These are phyloP conservation scores for Parazoanthus darwini DNA, from an alignment of 92 coral and sea anemone species.

Conservation along the genomic window DNA sequence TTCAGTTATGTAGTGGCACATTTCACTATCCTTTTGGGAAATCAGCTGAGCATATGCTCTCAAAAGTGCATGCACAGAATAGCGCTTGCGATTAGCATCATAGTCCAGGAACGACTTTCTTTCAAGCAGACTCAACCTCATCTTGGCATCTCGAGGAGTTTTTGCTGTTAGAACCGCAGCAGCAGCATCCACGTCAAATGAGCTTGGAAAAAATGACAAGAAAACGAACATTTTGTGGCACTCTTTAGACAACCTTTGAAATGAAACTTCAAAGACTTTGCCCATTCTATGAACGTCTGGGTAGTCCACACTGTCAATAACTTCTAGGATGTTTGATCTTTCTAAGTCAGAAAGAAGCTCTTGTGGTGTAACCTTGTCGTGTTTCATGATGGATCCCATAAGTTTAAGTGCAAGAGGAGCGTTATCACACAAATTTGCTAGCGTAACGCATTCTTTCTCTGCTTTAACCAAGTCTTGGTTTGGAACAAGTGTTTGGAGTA, in stretches of 20 bases:
- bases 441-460: background rate
- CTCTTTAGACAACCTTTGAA: constrained; percentile 6
- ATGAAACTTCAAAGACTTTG: constrained; percentile 27
- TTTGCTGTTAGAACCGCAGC: background rate
- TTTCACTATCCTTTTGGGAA: background rate
- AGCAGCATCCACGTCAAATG: constrained; percentile 23
- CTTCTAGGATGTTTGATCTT: background rate
- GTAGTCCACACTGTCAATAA: constrained; percentile 14
- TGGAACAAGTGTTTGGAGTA: background rate
- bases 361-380: constrained; percentile 8
- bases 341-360: constrained; percentile 21
- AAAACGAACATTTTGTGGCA: background rate
- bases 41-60: background rate
- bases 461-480: background rate
- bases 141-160: background rate
- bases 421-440: background rate
- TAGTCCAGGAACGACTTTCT: constrained; percentile 28
- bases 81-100: background rate
- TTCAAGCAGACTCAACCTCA: background rate
- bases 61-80: constrained; percentile 14
- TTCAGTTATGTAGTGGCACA: background rate
- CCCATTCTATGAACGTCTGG: constrained; percentile 26
- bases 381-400: background rate
- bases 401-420: constrained; percentile 6
- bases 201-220: constrained; percentile 25